phyloP scores from a whole-genome alignment of 2,113 vertebrate genomes.

The Camelus dromedarius region DNA sequence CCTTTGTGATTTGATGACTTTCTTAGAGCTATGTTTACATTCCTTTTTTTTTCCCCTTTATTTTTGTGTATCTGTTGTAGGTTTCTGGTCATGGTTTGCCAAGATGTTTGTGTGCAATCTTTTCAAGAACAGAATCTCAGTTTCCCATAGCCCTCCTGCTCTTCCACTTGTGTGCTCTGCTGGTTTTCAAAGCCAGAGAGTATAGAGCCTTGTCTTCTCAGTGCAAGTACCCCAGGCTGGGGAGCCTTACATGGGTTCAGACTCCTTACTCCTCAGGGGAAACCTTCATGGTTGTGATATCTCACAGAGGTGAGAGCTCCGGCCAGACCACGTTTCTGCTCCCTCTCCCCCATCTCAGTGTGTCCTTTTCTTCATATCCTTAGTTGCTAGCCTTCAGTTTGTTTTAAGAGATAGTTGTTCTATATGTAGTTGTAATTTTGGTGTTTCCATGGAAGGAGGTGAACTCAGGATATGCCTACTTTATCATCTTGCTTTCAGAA shows the following conservation, averaged over 20 bases:
- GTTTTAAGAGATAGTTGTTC: not conserved
- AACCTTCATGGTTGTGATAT: not conserved
- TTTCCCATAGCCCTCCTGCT: not conserved
- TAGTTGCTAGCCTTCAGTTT: not conserved
- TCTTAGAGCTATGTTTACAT: not conserved
- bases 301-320: not conserved
- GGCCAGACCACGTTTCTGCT: not conserved
- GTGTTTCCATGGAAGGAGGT: not conserved
- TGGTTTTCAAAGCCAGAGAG: not conserved
- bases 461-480: not conserved
- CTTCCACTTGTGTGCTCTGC: not conserved
- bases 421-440: not conserved
- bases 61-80: not conserved
- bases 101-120: not conserved
- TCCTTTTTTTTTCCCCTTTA: not conserved
- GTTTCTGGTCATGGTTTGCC: not conserved
- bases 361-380: not conserved
- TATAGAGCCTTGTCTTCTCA: not conserved
- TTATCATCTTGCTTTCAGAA: not conserved
- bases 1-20: not conserved
- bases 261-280: not conserved
- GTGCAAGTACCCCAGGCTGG: not conserved
- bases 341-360: rapidly evolving
- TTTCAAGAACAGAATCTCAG: not conserved
- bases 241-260: not conserved